phyloP scores from a whole-genome alignment of 2,797 vertebrate species.

The Lophotriccus pileatus region DNA sequence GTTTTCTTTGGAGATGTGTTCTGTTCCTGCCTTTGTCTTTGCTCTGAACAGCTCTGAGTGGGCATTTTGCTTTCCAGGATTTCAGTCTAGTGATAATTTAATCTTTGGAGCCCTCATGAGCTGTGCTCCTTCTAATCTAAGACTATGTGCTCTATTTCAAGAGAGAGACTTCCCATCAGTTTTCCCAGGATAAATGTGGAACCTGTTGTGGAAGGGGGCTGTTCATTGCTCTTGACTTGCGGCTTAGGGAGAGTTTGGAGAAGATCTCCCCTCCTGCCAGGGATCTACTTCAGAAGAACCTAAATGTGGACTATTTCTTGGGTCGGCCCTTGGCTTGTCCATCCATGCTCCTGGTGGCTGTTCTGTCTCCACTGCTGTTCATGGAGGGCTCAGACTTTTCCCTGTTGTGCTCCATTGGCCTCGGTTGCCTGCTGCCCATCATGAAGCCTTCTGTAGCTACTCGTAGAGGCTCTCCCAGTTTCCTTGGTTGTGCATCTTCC shows the following conservation, averaged over 20 bases:
- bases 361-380: neutral
- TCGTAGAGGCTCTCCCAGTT: neutral
- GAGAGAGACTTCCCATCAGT: neutral
- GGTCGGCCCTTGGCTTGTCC: neutral
- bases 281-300: neutral
- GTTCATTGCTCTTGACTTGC: neutral
- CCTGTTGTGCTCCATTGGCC: neutral
- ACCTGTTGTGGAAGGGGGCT: neutral
- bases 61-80: neutral
- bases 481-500: neutral
- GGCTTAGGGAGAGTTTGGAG: neutral
- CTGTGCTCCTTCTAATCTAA: neutral
- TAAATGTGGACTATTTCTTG: neutral
- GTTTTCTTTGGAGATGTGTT: neutral
- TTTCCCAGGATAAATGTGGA: neutral
- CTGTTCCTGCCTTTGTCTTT: neutral
- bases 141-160: neutral
- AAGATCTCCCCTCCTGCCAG: neutral
- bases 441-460: neutral
- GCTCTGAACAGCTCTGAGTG: neutral
- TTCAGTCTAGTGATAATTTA: neutral
- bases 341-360: fast-evolving
- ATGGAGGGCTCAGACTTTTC: neutral
- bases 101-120: neutral
- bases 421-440: neutral